A percentile compares a stretch with the other conserved stretches of the same genome.
phyloP scores from a whole-genome alignment of 1,140 invertebrate species.

The Heterodera schachtii region DNA sequence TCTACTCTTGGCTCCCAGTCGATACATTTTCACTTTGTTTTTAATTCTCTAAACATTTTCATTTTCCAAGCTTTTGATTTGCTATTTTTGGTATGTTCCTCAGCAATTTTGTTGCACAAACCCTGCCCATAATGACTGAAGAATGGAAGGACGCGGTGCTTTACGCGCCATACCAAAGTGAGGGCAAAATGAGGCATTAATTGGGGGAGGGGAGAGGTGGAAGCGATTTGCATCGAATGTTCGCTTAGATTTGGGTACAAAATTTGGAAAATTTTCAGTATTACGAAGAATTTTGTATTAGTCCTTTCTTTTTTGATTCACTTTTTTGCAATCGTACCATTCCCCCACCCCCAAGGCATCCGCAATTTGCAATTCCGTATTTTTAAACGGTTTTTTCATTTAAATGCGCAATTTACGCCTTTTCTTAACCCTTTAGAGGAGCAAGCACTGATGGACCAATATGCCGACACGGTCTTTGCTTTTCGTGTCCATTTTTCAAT shows the following conservation, averaged over 20 bases:
- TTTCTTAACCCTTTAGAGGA: conserved; percentile 47
- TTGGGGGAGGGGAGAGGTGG: too few species aligned
- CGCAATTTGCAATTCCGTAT: too few species aligned
- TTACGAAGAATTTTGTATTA: not conserved
- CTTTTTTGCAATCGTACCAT: not conserved
- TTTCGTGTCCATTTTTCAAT: not conserved
- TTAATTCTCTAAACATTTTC: too few species aligned
- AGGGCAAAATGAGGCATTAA: not conserved
- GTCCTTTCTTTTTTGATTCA: not conserved
- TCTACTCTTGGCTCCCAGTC: too few species aligned
- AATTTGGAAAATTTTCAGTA: not conserved
- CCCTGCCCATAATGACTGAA: conserved; percentile 30
- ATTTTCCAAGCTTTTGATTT: too few species aligned
- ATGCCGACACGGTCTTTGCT: conserved; percentile 49
- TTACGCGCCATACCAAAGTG: conserved; percentile 56
- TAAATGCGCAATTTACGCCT: conserved; percentile 29
- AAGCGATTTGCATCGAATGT: not conserved
- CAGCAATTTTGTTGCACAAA: not conserved
- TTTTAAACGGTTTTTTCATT: not conserved
- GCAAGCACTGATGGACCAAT: conserved; percentile 61
- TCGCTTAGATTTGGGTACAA: not conserved
- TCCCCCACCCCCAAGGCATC: too few species aligned
- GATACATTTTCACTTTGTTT: too few species aligned
- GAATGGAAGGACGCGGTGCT: conserved; percentile 58
- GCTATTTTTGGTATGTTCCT: not conserved